phyloP scores from a whole-genome alignment of 2,113 vertebrate species.

The Tupaia tana region DNA sequence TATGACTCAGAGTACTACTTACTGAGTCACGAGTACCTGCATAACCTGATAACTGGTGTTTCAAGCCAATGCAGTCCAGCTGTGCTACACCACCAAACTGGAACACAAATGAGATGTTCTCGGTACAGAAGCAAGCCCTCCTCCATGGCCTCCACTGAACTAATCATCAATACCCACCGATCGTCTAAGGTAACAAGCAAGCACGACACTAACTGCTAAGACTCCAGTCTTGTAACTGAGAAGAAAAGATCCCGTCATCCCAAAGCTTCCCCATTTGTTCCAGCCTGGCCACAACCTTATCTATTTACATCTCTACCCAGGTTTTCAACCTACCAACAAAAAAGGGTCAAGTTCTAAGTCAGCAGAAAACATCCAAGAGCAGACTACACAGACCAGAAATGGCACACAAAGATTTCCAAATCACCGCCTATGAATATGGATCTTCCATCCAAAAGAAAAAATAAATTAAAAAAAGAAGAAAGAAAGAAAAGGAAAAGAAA shows the following conservation, averaged over 20 bases:
- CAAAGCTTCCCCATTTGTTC: background rate
- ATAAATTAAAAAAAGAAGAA: too few relatives aligned
- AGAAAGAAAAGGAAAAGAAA: too few relatives aligned
- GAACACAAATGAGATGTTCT: conserved; percentile 45
- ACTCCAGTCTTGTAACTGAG: background rate
- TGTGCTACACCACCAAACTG: background rate
- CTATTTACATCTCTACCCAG: background rate
- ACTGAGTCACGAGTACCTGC: conserved; percentile 71
- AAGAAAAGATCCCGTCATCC: background rate
- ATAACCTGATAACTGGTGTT: conserved; percentile 68
- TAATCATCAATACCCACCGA: background rate
- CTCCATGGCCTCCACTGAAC: background rate
- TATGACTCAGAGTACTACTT: conserved; percentile 60
- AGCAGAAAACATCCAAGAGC: background rate
- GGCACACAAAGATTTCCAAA: background rate
- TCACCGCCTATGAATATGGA: background rate
- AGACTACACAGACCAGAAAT: conserved; percentile 8
- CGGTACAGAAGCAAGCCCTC: background rate
- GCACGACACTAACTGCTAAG: background rate
- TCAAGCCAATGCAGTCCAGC: conserved; percentile 45
- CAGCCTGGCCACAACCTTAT: background rate
- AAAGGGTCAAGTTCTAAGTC: background rate
- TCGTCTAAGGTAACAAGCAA: background rate
- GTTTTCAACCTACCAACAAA: background rate
- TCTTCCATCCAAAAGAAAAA: background rate